Percentiles rank a stretch among this genome's conserved stretches.
These are phyloP conservation scores for Dynastes hyllus DNA, from an alignment of 2,888 invertebrate species.

Conservation along the genomic window DNA sequence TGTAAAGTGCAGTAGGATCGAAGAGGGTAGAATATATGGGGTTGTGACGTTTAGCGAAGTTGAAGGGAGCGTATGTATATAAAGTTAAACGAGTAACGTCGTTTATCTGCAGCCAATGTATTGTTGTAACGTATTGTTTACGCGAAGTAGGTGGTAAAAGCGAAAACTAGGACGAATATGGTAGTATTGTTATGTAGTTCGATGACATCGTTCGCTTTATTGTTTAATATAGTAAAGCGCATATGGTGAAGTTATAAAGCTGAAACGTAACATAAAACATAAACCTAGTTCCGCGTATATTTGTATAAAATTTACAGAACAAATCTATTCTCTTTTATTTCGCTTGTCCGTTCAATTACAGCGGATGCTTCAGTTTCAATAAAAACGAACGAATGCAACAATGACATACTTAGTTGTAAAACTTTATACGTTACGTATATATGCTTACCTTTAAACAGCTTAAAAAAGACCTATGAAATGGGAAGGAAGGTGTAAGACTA, in stretches of 20 bases:
- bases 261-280: neutral
- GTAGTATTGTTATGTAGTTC: neutral
- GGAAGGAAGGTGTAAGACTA: too few relatives aligned
- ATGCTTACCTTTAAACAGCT: too few relatives aligned
- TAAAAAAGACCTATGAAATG: too few relatives aligned
- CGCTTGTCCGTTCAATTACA: too few relatives aligned
- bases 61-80: slow-evolving; percentile 38
- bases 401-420: too few relatives aligned
- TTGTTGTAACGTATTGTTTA: slow-evolving; percentile 30
- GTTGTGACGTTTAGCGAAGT: slow-evolving; percentile 36
- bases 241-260: neutral
- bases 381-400: too few relatives aligned
- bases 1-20: slow-evolving; percentile 47
- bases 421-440: too few relatives aligned
- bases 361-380: too few relatives aligned
- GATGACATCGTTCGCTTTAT: slow-evolving; percentile 7
- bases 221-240: neutral
- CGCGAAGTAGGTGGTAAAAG: slow-evolving; percentile 9
- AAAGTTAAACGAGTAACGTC: slow-evolving; percentile 33
- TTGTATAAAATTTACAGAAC: too few relatives aligned
- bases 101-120: slow-evolving; percentile 21
- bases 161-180: slow-evolving; percentile 20
- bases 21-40: slow-evolving; percentile 48
- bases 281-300: too few relatives aligned
- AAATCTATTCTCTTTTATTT: too few relatives aligned